Evolutionary conservation across 2,113 vertebrate species (phyloP).

Genomic region (Galemys pyrenaicus): DNA sequence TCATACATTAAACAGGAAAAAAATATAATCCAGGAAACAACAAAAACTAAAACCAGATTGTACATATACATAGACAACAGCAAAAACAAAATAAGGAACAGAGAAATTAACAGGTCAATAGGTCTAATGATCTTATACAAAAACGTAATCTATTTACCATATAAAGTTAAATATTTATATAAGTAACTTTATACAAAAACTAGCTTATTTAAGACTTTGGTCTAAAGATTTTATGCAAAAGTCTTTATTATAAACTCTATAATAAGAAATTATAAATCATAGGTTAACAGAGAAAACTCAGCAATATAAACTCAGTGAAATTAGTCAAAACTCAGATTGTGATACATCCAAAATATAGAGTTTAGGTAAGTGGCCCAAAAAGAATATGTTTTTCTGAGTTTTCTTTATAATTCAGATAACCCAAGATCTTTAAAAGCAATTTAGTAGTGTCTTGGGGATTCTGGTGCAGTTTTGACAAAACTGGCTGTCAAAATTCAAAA

Average conservation of each 20-base stretch:
- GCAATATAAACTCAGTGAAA: background rate
- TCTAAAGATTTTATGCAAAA: background rate
- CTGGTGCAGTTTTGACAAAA: background rate
- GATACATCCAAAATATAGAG: background rate
- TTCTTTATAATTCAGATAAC: background rate
- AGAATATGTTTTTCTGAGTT: background rate
- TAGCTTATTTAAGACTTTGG: background rate
- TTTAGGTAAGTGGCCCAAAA: background rate
- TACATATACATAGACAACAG: background rate
- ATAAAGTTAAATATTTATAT: background rate
- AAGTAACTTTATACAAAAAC: background rate
- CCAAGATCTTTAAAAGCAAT: background rate
- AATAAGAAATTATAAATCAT: background rate
- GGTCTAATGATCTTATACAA: background rate
- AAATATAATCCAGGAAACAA: background rate
- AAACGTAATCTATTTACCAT: background rate
- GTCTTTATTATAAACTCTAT: background rate
- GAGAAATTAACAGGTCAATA: background rate
- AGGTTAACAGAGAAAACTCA: background rate
- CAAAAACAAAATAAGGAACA: background rate
- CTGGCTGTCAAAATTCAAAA: background rate
- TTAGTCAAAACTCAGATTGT: background rate
- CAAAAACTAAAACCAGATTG: background rate
- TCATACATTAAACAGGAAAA: background rate
- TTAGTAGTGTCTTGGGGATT: background rate